Conservation (phyloP, 2,888 invertebrate genomes). For the Gymnocheta viridis region DNA sequence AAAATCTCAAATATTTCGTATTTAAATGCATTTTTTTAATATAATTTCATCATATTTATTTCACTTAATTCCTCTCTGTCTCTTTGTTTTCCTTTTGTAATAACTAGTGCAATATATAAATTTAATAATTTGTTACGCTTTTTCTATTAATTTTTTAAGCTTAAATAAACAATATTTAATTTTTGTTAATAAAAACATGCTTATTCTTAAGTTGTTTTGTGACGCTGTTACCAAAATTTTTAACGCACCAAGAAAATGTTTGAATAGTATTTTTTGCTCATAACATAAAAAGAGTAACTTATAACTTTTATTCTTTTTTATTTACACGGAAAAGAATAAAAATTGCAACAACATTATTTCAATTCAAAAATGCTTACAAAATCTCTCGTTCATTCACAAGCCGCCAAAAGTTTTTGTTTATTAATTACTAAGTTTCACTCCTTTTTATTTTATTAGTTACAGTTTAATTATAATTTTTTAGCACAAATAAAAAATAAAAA, state of each 20-base stretch:
- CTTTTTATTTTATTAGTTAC: not conserved
- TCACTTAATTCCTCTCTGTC: not conserved
- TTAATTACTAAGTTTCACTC: not conserved
- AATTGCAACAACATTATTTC: too few species aligned
- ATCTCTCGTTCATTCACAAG: not conserved
- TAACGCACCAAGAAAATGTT: too few species aligned
- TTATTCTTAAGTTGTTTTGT: not conserved
- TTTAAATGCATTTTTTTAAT: slow-evolving; percentile 28
- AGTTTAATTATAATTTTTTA: slow-evolving; percentile 28
- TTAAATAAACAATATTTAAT: too few species aligned
- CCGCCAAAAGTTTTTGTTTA: not conserved
- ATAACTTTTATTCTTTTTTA: too few species aligned
- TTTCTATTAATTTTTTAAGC: slow-evolving; percentile 25
- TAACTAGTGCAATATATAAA: slow-evolving; percentile 61
- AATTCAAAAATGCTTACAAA: too few species aligned
- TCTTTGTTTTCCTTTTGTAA: not conserved
- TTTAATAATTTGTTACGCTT: not conserved
- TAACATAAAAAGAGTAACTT: too few species aligned
- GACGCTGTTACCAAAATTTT: too few species aligned
- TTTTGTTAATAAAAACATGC: slow-evolving; percentile 9
- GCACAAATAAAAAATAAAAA: slow-evolving; percentile 35
- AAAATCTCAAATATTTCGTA: slow-evolving; percentile 43
- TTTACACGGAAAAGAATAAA: too few species aligned
- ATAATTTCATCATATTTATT: not conserved
- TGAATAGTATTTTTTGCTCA: too few species aligned